Evolutionary conservation across 2,888 invertebrate genomes (phyloP).

Genomic region (Cerceris rybyensis): DNA sequence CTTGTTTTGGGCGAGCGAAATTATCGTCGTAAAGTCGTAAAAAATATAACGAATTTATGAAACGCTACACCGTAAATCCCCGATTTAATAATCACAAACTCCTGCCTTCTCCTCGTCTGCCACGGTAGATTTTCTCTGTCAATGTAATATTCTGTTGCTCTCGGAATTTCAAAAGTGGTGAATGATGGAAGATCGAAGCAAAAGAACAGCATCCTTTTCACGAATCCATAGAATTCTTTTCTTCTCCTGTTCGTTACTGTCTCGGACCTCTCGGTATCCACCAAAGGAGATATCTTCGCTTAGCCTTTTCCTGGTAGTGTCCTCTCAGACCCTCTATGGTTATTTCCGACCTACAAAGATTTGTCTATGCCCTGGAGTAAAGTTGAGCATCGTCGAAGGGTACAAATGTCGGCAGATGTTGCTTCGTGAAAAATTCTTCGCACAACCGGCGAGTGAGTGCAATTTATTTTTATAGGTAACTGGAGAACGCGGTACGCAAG

Average conservation of each 20-base stretch:
- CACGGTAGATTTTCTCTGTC: constrained; percentile 14
- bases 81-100: constrained; percentile 61
- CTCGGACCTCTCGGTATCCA: constrained; percentile 42
- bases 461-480: constrained; percentile 54
- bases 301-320: constrained; percentile 46
- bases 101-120: constrained; percentile 22
- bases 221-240: constrained; percentile 50
- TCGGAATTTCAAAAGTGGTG: constrained; percentile 9
- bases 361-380: constrained; percentile 47
- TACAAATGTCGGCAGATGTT: constrained; percentile 58
- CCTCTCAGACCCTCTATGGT: constrained; percentile 28
- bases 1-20: constrained; percentile 52
- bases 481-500: constrained; percentile 25
- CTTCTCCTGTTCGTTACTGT: constrained; percentile 34
- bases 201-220: constrained; percentile 25
- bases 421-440: constrained; percentile 54
- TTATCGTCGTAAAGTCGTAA: constrained; percentile 61
- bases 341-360: constrained; percentile 60
- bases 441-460: constrained; percentile 38
- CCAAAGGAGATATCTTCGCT: constrained; percentile 58
- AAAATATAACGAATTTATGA: constrained; percentile 62
- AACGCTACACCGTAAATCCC: constrained; percentile 53
- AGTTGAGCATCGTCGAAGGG: constrained; percentile 44
- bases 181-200: constrained; percentile 6
- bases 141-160: constrained; percentile 3